Conservation (phyloP, 2,888 invertebrate species). For the Agrypnus murinus region DNA sequence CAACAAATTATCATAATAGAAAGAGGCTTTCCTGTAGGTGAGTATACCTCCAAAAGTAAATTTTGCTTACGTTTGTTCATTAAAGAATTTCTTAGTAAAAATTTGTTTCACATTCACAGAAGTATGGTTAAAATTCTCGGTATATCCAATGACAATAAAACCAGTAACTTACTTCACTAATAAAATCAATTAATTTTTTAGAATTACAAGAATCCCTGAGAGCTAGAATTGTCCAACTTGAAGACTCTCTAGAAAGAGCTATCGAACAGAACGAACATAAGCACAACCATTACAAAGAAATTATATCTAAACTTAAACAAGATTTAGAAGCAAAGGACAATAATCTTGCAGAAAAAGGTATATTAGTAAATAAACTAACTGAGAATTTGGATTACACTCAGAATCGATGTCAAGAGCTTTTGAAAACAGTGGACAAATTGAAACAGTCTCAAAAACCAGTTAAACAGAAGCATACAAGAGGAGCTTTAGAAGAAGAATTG, state of each 20-base stretch:
- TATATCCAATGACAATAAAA: no score
- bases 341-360: conserved; percentile 51
- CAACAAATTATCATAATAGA: conserved; percentile 57
- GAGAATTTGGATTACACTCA: conserved; percentile 55
- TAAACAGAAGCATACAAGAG: background rate
- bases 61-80: no score
- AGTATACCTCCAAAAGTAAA: no score
- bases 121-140: no score
- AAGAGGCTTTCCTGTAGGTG: conserved; percentile 56
- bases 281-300: conserved; percentile 52
- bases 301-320: conserved; percentile 47
- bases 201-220: conserved; percentile 56
- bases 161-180: no score
- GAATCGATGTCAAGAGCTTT: conserved; percentile 54
- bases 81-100: no score
- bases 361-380: conserved; percentile 54
- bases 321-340: conserved; percentile 53
- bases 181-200: conserved; percentile 54
- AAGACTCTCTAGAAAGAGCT: conserved; percentile 49
- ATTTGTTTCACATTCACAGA: no score
- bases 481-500: conserved; percentile 35
- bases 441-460: conserved; percentile 13
- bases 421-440: conserved; percentile 49
- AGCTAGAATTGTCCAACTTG: conserved; percentile 54
- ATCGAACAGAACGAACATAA: conserved; percentile 26